Conservation (phyloP, 2,888 invertebrate species). For the Ferrisia virgata region DNA sequence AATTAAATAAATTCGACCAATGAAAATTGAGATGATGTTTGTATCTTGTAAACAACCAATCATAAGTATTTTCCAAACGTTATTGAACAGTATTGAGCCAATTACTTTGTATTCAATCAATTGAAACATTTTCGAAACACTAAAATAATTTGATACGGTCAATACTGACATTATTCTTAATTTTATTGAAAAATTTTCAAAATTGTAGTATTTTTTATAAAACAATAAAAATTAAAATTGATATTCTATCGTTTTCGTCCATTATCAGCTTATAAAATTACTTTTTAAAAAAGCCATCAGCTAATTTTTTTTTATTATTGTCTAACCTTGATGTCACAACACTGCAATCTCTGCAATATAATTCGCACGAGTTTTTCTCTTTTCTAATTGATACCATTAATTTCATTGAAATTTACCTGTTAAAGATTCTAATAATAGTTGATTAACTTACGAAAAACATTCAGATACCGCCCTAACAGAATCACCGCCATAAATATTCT, state of each 20-base stretch:
- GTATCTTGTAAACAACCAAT: not conserved
- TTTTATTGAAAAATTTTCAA: too few species aligned
- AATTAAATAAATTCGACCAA: not conserved
- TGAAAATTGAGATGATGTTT: not conserved
- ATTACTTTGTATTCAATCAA: too few species aligned
- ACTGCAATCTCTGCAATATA: not conserved
- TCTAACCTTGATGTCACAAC: not conserved
- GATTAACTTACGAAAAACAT: not conserved
- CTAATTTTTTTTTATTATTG: not conserved
- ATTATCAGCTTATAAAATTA: too few species aligned
- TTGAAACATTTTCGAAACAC: too few species aligned
- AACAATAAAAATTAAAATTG: too few species aligned
- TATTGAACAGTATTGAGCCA: too few species aligned
- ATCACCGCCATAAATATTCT: not conserved
- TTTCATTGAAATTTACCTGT: not conserved
- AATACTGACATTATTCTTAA: too few species aligned
- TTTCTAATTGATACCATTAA: not conserved
- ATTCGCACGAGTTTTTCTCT: conserved; percentile 7
- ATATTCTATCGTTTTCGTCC: too few species aligned
- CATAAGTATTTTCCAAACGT: not conserved
- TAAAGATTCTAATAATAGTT: not conserved
- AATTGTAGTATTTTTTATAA: too few species aligned
- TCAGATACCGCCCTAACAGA: not conserved
- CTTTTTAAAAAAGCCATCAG: not conserved
- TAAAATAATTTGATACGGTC: too few species aligned